Percentiles rank a stretch among this genome's conserved stretches.
Evolutionary conservation across 2,113 vertebrate species (phyloP).

Genomic region (Zapornia atra): DNA sequence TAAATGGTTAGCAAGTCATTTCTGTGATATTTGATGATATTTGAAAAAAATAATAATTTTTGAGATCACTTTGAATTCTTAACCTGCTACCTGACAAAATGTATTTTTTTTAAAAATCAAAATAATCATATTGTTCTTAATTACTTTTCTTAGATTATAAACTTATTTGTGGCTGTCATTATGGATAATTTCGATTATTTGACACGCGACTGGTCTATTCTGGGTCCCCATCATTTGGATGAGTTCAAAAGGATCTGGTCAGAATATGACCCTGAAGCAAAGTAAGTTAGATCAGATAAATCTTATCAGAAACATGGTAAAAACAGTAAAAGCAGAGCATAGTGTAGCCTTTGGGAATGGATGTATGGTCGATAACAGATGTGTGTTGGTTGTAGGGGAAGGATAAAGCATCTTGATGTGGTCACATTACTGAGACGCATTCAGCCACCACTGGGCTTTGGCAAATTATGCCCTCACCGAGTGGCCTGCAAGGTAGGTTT

Average conservation of each 20-base stretch:
- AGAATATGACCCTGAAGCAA: conserved; percentile 97
- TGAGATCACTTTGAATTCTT: background rate
- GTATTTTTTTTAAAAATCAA: background rate
- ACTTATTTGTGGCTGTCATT: conserved; percentile 98
- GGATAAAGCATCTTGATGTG: conserved; percentile 98
- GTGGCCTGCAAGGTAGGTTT: conserved; percentile 94
- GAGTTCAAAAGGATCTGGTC: conserved; percentile 99
- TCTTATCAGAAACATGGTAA: background rate
- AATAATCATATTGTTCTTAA: background rate
- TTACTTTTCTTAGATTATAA: conserved; percentile 88
- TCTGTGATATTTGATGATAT: background rate
- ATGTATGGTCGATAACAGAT: background rate
- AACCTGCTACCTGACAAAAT: background rate
- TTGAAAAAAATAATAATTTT: background rate
- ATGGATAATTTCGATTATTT: conserved; percentile 99
- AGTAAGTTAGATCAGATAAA: conserved; percentile 80
- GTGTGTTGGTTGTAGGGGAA: conserved; percentile 80
- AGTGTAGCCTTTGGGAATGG: background rate
- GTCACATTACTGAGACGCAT: conserved; percentile 94
- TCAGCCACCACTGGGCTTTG: conserved; percentile 96
- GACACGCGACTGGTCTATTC: conserved; percentile 98
- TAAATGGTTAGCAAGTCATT: background rate
- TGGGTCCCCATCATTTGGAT: conserved; percentile 96
- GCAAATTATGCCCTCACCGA: conserved; percentile 96
- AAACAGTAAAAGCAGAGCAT: background rate